Evolutionary conservation across 2,888 invertebrate species (phyloP).

Genomic region (Cepaea hortensis): DNA sequence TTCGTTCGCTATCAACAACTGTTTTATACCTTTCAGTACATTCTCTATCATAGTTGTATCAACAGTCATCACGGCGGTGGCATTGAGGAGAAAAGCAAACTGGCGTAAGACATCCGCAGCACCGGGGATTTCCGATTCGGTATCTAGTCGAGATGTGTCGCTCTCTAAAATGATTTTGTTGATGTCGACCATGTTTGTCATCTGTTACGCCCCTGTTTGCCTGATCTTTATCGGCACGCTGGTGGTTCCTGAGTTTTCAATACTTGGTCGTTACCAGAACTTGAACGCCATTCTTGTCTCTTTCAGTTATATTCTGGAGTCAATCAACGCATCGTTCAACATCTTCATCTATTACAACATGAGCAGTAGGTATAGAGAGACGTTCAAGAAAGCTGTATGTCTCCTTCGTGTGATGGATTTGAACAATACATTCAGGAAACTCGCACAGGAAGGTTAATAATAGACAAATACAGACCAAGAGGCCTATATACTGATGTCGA

Average conservation of each 20-base stretch:
- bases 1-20: slow-evolving; percentile 13
- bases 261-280: slow-evolving; percentile 2
- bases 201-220: slow-evolving; percentile 18
- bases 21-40: neutral
- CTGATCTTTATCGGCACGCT: slow-evolving; percentile 21
- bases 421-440: no score
- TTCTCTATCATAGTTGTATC: slow-evolving; percentile 5
- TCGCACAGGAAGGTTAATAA: no score
- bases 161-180: slow-evolving; percentile 23
- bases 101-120: slow-evolving; percentile 15
- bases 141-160: neutral
- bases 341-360: no score
- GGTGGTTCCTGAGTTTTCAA: neutral
- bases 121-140: neutral
- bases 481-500: no score
- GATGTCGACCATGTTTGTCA: slow-evolving; percentile 17
- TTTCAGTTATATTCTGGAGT: slow-evolving; percentile 6
- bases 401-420: no score
- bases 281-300: neutral
- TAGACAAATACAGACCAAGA: no score
- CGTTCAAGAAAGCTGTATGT: neutral
- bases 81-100: slow-evolving; percentile 7
- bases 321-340: neutral
- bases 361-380: neutral
- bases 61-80: slow-evolving; percentile 2